Base-by-base conservation (phyloP, 2,888 invertebrate species). In the Barypeithes pellucidus region DNA sequence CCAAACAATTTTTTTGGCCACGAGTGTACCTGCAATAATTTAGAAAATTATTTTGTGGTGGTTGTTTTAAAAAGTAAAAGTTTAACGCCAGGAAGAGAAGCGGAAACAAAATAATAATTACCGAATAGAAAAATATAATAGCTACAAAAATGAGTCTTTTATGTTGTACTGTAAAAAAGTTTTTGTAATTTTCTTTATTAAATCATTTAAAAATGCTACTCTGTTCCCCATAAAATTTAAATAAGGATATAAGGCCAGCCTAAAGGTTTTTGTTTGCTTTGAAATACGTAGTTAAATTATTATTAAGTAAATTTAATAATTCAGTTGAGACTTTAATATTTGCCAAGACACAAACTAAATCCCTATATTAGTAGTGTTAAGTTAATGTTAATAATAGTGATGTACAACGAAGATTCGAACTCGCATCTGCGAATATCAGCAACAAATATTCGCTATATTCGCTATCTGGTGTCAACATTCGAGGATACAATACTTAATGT, bases 211-310 rank as follows among this genome's bases (percentile, higher is more conserved):
- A 54, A 33, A 33, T 33, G 54, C 18, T 57, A 33, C 33, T 57
- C 33, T 57, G 54, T 57, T 57, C 33, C 54, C 54, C 54, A 57
- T 57, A 57, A 33, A 57, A 57, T 36, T 33, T 57, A 33, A 57
- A 57, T 57, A 57, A 57, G 54, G 54, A 57, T 57, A 57, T 57
- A 57, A 57, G 54, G 54, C 54, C 54, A 33, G 54, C 54, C 54
- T 57, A 57, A 57, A 57, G 14, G 33, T 29, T 33, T 18, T 14
- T 33, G 24, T 57, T 57, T 57, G 16, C 22, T 16, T n/a, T 24
- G n/a, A 29, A 16, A 57, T 18, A 33, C 9, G 16, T 8, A 33
- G 43, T 43, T 16, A 12, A 50, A 29, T 20, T 11, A n/a, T 20
- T 11, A n/a, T 24, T 4, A 52, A 52, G 18, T 45, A 45, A 52